Percentiles rank a stretch among this genome's conserved stretches.
Evolutionary conservation across 2,113 vertebrate genomes (phyloP).

Genomic region (Ancistrus triradiatus): DNA sequence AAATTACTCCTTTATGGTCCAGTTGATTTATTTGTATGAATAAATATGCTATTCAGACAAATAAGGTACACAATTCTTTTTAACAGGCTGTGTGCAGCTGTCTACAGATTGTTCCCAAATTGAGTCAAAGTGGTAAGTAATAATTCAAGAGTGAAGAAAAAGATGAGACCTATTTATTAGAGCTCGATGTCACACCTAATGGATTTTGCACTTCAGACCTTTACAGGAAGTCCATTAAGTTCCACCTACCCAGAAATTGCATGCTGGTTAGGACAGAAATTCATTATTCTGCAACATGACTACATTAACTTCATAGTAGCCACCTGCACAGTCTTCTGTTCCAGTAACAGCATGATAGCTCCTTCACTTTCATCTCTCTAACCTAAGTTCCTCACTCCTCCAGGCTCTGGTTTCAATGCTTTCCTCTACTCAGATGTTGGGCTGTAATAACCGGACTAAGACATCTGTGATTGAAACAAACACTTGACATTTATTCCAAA

Average conservation of each 20-base stretch:
- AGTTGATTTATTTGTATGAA: too few relatives aligned
- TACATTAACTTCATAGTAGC: constrained; percentile 32
- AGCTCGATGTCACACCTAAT: constrained; percentile 22
- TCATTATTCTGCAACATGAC: constrained; percentile 33
- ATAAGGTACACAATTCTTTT: not conserved
- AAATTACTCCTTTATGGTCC: too few relatives aligned
- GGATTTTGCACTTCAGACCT: constrained; percentile 34
- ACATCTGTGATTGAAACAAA: constrained; percentile 36
- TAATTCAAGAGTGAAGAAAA: constrained; percentile 8
- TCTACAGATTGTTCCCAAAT: not conserved
- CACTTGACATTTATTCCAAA: constrained; percentile 44
- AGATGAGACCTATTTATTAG: constrained; percentile 24
- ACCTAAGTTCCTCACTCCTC: constrained; percentile 2
- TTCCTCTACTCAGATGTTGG: not conserved
- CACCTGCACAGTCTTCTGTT: constrained; percentile 23
- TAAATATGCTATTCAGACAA: not conserved
- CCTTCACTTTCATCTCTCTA: constrained; percentile 14
- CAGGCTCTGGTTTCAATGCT: not conserved
- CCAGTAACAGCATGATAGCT: constrained; percentile 17
- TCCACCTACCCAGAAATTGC: constrained; percentile 27
- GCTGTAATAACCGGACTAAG: constrained; percentile 21
- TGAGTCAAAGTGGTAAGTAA: constrained; percentile 8
- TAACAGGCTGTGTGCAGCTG: not conserved
- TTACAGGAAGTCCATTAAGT: constrained; percentile 25
- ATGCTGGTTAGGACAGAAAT: constrained; percentile 25